phyloP scores from a whole-genome alignment of 2,797 vertebrate genomes.

The Spinus pinus region DNA sequence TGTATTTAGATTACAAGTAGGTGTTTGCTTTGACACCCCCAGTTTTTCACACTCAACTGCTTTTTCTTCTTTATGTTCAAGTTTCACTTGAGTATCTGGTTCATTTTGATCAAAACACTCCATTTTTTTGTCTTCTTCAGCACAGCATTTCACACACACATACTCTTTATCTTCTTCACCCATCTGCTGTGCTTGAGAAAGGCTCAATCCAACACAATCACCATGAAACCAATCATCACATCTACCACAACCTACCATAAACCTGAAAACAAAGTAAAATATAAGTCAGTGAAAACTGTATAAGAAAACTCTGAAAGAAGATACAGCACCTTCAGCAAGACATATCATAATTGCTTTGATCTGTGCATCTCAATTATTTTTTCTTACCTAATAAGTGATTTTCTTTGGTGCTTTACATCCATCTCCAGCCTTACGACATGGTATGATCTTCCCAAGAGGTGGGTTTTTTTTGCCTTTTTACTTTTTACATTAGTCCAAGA shows the following conservation, averaged over 20 bases:
- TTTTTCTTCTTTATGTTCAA: conserved; percentile 79
- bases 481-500: conserved; percentile 26
- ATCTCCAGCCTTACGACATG: conserved; percentile 68
- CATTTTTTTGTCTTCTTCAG: conserved; percentile 87
- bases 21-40: conserved; percentile 69
- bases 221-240: conserved; percentile 99
- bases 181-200: conserved; percentile 94
- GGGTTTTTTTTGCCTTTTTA: not conserved
- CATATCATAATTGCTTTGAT: not conserved
- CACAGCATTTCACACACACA: conserved; percentile 94
- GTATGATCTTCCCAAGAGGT: not conserved
- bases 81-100: conserved; percentile 68
- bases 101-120: conserved; percentile 59
- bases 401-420: conserved; percentile 56
- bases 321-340: not conserved
- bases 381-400: not conserved
- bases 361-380: not conserved
- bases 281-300: not conserved
- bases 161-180: conserved; percentile 97
- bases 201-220: conserved; percentile 94
- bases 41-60: conserved; percentile 77
- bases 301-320: not conserved
- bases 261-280: conserved; percentile 74
- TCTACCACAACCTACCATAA: conserved; percentile 97
- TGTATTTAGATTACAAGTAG: conserved; percentile 64